Conservation (phyloP, 2,797 vertebrate species). For the Coreius guichenoti region DNA sequence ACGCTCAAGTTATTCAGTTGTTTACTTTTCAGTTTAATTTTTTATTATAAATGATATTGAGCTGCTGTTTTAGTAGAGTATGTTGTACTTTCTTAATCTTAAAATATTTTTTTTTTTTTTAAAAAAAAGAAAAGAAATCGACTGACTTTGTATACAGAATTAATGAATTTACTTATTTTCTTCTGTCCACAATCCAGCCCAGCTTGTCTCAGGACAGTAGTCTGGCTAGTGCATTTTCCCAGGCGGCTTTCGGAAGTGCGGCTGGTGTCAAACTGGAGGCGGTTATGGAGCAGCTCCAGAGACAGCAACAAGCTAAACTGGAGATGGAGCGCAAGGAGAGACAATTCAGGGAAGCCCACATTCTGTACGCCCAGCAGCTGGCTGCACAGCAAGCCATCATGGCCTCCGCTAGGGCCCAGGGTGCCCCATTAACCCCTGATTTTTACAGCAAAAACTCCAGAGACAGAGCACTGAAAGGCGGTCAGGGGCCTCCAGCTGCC, state of each 20-base stretch:
- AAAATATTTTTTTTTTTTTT: not conserved
- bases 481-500: conserved; percentile 67
- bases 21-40: not conserved
- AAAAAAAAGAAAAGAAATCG: not conserved
- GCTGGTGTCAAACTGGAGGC: conserved; percentile 86
- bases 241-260: conserved; percentile 76
- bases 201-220: conserved; percentile 74
- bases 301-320: conserved; percentile 83
- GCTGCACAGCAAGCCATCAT: conserved; percentile 78
- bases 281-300: conserved; percentile 92
- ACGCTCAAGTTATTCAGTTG: not conserved
- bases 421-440: conserved; percentile 66
- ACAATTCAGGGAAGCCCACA: conserved; percentile 85
- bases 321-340: conserved; percentile 89
- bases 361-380: conserved; percentile 86
- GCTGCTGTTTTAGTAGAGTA: not conserved
- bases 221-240: conserved; percentile 72
- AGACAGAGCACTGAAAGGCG: conserved; percentile 47
- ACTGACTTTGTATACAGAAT: not conserved
- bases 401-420: conserved; percentile 75
- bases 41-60: not conserved
- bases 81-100: not conserved
- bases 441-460: conserved; percentile 72
- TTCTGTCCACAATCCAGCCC: conserved; percentile 64
- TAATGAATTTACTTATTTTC: not conserved